Evolutionary conservation across 92 coral and sea anemone genomes (phyloP).

Genomic region (Heliopora coerulea): DNA sequence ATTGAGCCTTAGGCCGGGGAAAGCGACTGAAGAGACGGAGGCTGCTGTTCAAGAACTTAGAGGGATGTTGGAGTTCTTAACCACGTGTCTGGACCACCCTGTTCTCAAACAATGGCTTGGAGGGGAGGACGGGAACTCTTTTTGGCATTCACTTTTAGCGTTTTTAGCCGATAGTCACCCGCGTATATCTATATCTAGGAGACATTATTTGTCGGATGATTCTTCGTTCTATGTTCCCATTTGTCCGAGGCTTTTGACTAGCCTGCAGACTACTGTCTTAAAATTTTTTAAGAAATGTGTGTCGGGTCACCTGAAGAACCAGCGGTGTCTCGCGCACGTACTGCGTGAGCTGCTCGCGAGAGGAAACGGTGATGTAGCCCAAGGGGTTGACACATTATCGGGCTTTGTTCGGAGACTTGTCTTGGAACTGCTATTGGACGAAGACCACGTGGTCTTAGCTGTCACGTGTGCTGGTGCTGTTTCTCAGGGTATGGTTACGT

Average conservation of each 20-base stretch:
- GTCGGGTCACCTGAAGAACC: slow-evolving; percentile 77
- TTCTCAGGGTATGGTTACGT: slow-evolving; percentile 54
- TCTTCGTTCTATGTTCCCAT: slow-evolving; percentile 40
- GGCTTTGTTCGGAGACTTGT: slow-evolving; percentile 87
- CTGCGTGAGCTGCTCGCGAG: slow-evolving; percentile 73
- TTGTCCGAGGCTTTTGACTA: slow-evolving; percentile 55
- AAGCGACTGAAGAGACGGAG: background rate
- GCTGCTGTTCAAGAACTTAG: slow-evolving; percentile 51
- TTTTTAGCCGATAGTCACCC: slow-evolving; percentile 48
- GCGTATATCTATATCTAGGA: slow-evolving; percentile 32
- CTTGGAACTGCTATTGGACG: slow-evolving; percentile 75
- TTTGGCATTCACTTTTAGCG: slow-evolving; percentile 74
- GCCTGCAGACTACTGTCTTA: slow-evolving; percentile 76
- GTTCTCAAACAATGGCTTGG: slow-evolving; percentile 79
- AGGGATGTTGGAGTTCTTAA: slow-evolving; percentile 68
- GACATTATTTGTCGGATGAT: slow-evolving; percentile 32
- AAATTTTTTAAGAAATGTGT: slow-evolving; percentile 69
- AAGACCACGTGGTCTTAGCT: slow-evolving; percentile 67
- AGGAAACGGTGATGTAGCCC: slow-evolving; percentile 8
- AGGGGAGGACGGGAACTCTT: slow-evolving; percentile 48
- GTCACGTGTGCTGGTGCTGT: slow-evolving; percentile 52
- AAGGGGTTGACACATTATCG: slow-evolving; percentile 47
- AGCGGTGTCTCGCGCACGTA: slow-evolving; percentile 67
- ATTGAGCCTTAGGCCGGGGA: background rate
- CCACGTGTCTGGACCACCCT: slow-evolving; percentile 68